Evolutionary conservation across 1,140 invertebrate species (phyloP), one percentile per base, ranked within the genome.

Genomic region (Sinella curviseta): DNA sequence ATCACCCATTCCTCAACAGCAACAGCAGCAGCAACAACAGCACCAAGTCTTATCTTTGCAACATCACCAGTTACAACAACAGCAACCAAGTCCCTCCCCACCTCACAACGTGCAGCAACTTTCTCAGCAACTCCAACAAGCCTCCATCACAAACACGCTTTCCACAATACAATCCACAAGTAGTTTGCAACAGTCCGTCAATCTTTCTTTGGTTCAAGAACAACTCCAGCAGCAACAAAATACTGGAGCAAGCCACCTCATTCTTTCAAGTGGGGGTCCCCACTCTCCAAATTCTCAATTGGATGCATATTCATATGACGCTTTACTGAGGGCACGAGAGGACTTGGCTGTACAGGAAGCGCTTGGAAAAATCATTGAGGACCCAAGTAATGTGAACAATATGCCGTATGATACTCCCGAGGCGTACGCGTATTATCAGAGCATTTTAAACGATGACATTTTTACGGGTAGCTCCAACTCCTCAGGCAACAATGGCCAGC

Each of bases 391-490:
- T 55, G 77, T 80, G 16, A n/a, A n/a, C n/a, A 60, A 77, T 26
- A 77, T 82, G 31, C 60, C 79, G 16, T 82, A 84, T 36, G 81
- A 82, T 28, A 14, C 78, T 12, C 57, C 24, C 12, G 79, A 84
- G 39, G 34, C 79, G 24, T 82, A 81, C 34, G 74, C 77, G 1
- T 84, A 82, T 31, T 84, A 84, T 34, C 82, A 84, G 20, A 82
- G 81, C 67, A 80, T 82, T 60, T 48, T 81, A 14, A 70, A 28
- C 24, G 83, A 84, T 77, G 83, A 83, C 31, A 82, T 82, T 70
- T 82, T 83, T 74, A 12, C 17, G 2, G 33, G 57, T 20, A 75
- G 14, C 26, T 31, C 26, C 33, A 3, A 12, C 31, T n/a, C n/a
- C n/a, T n/a, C 26, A 17, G 26, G 4, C 12, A 26, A 24, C 60